Conservation (phyloP, 2,888 invertebrate genomes). For the Camptogramma bilineatum region DNA sequence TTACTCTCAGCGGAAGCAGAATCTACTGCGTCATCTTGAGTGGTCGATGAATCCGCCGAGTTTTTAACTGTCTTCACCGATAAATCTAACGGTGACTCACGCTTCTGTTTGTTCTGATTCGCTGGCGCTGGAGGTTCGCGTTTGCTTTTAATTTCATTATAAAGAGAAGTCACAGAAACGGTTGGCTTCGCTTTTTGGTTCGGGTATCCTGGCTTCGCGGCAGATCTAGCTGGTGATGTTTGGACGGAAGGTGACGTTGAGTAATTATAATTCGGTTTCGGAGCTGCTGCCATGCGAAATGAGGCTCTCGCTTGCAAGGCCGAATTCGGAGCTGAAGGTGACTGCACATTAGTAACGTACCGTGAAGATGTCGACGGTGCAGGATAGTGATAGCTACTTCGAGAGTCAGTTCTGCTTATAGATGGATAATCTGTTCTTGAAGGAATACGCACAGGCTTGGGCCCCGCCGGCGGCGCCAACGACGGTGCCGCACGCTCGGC, state of each 20-base stretch:
- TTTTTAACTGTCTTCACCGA: constrained; percentile 96
- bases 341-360: constrained; percentile 60
- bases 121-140: constrained; percentile 90
- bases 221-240: constrained; percentile 69
- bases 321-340: constrained; percentile 66
- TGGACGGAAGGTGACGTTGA: constrained; percentile 64
- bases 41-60: constrained; percentile 95
- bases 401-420: constrained; percentile 63
- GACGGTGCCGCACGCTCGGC: constrained; percentile 68
- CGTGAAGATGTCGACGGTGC: constrained; percentile 72
- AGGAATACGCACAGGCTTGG: constrained; percentile 64
- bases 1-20: constrained; percentile 72
- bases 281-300: constrained; percentile 63
- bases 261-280: constrained; percentile 73
- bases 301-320: constrained; percentile 60
- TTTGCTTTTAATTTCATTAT: constrained; percentile 85
- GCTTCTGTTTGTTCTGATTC: constrained; percentile 82
- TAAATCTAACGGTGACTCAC: constrained; percentile 93
- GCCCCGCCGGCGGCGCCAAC: constrained; percentile 58
- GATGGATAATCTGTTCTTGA: constrained; percentile 66
- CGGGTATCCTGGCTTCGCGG: constrained; percentile 70
- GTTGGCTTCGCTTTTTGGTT: constrained; percentile 79
- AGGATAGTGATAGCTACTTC: constrained; percentile 68
- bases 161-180: constrained; percentile 78
- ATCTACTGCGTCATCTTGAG: constrained; percentile 87